These are phyloP conservation scores for Xyliphius kryptos DNA, from an alignment of 2,113 vertebrate species.

Conservation along the genomic window DNA sequence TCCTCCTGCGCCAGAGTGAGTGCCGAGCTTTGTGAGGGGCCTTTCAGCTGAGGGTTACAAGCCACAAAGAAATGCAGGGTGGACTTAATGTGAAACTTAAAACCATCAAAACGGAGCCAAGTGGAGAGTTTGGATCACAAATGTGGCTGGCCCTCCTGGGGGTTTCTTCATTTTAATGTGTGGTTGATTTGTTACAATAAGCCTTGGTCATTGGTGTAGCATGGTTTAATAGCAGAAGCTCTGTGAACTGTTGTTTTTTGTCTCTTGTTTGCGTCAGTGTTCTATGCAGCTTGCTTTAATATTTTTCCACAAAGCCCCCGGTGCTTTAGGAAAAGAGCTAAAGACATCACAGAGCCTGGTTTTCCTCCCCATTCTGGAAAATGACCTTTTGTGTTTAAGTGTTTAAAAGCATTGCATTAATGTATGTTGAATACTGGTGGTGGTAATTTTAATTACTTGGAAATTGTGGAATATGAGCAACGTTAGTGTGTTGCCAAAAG, in stretches of 20 bases:
- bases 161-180: conserved; percentile 19
- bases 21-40: conserved; percentile 9
- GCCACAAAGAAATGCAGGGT: conserved; percentile 21
- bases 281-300: conserved; percentile 17
- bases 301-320: conserved; percentile 1
- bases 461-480: not conserved
- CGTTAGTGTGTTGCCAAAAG: not conserved
- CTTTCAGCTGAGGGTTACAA: conserved; percentile 18
- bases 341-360: not conserved
- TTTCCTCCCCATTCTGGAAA: not conserved
- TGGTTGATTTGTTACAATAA: conserved; percentile 34
- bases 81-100: conserved; percentile 39
- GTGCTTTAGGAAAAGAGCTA: too few species aligned
- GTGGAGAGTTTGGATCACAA: conserved; percentile 21
- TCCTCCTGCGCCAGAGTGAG: conserved; percentile 13
- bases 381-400: too few species aligned
- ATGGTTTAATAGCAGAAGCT: conserved; percentile 8
- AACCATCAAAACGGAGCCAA: conserved; percentile 33
- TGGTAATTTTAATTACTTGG: too few species aligned
- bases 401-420: too few species aligned
- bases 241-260: conserved; percentile 23
- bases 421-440: too few species aligned
- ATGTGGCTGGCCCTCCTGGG: conserved; percentile 28
- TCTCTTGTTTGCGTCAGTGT: conserved; percentile 2
- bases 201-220: conserved; percentile 20